These are phyloP conservation scores for Rotaria socialis DNA, from an alignment of 2,888 invertebrate species.

Conservation along the genomic window DNA sequence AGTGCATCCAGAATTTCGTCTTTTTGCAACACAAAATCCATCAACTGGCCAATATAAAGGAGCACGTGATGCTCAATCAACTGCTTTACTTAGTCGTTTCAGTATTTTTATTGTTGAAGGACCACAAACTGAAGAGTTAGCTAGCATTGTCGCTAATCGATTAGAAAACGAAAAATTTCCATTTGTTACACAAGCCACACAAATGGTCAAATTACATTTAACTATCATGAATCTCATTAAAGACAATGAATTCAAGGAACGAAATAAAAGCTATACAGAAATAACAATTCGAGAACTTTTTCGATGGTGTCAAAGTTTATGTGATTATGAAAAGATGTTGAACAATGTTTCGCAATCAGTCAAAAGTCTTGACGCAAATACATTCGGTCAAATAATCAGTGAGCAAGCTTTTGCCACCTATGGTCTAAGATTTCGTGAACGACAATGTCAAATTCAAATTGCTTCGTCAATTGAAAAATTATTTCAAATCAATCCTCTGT, in stretches of 20 bases:
- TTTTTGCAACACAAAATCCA: conserved; percentile 32
- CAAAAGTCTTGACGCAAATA: background rate
- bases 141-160: background rate
- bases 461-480: background rate
- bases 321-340: background rate
- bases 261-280: background rate
- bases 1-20: conserved; percentile 29
- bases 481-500: background rate
- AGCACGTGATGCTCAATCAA: conserved; percentile 11
- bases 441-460: background rate
- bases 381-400: background rate
- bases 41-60: conserved; percentile 1
- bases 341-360: background rate
- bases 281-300: conserved; percentile 8
- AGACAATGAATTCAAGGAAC: background rate
- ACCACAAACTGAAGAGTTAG: background rate
- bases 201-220: background rate
- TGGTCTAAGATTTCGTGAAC: background rate
- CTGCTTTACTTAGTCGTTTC: background rate
- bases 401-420: background rate
- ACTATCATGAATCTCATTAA: background rate
- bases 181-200: background rate
- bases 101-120: conserved; percentile 28
- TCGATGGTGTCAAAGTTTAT: conserved; percentile 32
- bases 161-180: background rate